Evolutionary conservation across 2,888 invertebrate species (phyloP).

Genomic region (Leucophenga maculata): DNA sequence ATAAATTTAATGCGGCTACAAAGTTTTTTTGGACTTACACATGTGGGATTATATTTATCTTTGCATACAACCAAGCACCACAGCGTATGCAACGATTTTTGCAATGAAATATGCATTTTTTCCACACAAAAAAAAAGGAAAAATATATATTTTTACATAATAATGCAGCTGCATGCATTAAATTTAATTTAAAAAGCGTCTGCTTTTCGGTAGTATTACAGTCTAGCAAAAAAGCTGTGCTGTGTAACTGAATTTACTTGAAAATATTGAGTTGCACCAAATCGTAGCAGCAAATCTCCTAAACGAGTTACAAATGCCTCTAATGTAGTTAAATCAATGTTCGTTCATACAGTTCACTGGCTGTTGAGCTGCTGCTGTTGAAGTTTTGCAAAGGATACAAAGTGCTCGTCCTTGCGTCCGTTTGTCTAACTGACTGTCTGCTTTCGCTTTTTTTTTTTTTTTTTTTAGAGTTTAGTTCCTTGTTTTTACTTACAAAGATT

Average conservation of each 20-base stretch:
- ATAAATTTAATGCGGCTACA: slow-evolving; percentile 60
- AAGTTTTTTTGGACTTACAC: slow-evolving; percentile 29
- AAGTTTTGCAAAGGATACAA: slow-evolving; percentile 43
- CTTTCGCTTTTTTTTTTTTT: neutral
- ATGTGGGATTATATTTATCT: slow-evolving; percentile 10
- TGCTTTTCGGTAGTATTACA: neutral
- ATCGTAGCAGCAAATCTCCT: slow-evolving; percentile 48
- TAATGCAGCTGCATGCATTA: slow-evolving; percentile 17
- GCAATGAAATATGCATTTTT: slow-evolving; percentile 5
- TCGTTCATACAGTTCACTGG: slow-evolving; percentile 52
- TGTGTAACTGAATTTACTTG: slow-evolving; percentile 20
- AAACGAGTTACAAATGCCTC: slow-evolving; percentile 68
- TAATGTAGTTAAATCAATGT: slow-evolving; percentile 72
- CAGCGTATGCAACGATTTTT: too few relatives aligned
- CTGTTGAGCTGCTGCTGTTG: neutral
- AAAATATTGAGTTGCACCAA: slow-evolving; percentile 17
- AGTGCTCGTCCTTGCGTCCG: neutral
- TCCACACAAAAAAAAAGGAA: neutral
- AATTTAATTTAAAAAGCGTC: slow-evolving; percentile 23
- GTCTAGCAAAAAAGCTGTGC: neutral
- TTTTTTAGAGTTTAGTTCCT: neutral
- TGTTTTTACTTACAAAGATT: neutral
- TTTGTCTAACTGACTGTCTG: slow-evolving; percentile 22
- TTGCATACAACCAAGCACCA: neutral
- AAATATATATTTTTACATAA: neutral